Percentiles rank a stretch among this genome's conserved stretches.
Conservation (phyloP, 2,113 vertebrate genomes). For the Trogon surrucura region DNA sequence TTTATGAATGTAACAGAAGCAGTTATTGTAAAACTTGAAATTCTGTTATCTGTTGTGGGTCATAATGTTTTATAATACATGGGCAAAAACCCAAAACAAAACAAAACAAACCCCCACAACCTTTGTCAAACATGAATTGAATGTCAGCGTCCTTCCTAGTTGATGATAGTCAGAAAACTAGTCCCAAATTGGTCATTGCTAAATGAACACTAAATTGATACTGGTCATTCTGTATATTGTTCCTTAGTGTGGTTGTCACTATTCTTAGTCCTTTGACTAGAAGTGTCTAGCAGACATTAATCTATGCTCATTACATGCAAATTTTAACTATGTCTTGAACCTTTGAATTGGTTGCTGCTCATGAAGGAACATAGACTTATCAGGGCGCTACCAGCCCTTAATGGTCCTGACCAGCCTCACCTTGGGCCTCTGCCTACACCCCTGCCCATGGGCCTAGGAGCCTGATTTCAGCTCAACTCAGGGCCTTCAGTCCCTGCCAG, state of each 20-base stretch:
- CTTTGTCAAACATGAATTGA: background rate
- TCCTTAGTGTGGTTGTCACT: background rate
- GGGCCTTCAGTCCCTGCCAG: background rate
- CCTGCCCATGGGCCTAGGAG: background rate
- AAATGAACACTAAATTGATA: background rate
- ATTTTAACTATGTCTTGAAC: background rate
- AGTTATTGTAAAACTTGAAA: background rate
- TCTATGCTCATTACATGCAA: background rate
- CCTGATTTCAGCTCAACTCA: background rate
- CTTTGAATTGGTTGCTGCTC: background rate
- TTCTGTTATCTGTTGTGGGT: background rate
- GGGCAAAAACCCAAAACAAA: background rate
- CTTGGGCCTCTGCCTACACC: background rate
- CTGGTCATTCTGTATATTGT: background rate
- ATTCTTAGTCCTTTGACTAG: background rate
- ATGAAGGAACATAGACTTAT: background rate
- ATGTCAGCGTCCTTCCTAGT: background rate
- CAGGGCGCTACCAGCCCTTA: background rate
- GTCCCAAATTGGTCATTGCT: background rate
- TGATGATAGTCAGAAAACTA: background rate
- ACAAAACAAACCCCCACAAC: background rate
- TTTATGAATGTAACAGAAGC: background rate
- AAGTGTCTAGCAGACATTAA: background rate
- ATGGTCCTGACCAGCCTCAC: background rate
- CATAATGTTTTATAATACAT: background rate